Evolutionary conservation across 2,113 vertebrate genomes (phyloP), one percentile per base, ranked within the genome.

Genomic region (Paramisgurnus dabryanus): DNA sequence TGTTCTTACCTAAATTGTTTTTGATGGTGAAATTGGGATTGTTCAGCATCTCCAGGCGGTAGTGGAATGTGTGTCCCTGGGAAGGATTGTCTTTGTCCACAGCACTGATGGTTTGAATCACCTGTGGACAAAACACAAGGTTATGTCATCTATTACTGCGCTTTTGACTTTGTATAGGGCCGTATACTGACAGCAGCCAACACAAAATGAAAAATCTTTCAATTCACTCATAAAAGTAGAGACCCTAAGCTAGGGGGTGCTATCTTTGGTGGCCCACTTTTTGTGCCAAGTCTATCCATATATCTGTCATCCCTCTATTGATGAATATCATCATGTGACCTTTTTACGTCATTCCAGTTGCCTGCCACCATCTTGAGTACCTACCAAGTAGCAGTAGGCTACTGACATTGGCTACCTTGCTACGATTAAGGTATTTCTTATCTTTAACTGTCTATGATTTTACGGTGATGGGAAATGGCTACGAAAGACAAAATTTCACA

Each of bases 11-110:
- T 93, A 94, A 91, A 78, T 99, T 99, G 90, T 98, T 96, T 93
- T 96, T 97, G 87, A 99, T 98, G 84, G 98, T 98, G 83, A 99
- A 99, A 89, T 99, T 99, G 41, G 98, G 97, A 82, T 99, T 99
- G 91, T 96, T 97, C 84, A 90, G 93, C 94, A 97, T 96, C 92
- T 99, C 96, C 60, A 99, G 94, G 55, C 96, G 96, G 81, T 98
- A 99, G 84, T 97, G 91, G 88, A 99, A 99, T 84, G 94, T 96
- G 91, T 99, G 97, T 78, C 97, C 97, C 64, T 95, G 96, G 89
- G 95, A 93, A 40, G 98, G 97, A 83, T 98, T 97, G 68, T 99
- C 98, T 89, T 94, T 97, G 92, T 99, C 98, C 87, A 96, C 89
- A 0, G 96, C 98, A 43, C 95, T 98, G 91, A 99, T 92, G 60